These are phyloP conservation scores for Mungos mungo DNA, from an alignment of 2,113 vertebrate species.

Conservation along the genomic window DNA sequence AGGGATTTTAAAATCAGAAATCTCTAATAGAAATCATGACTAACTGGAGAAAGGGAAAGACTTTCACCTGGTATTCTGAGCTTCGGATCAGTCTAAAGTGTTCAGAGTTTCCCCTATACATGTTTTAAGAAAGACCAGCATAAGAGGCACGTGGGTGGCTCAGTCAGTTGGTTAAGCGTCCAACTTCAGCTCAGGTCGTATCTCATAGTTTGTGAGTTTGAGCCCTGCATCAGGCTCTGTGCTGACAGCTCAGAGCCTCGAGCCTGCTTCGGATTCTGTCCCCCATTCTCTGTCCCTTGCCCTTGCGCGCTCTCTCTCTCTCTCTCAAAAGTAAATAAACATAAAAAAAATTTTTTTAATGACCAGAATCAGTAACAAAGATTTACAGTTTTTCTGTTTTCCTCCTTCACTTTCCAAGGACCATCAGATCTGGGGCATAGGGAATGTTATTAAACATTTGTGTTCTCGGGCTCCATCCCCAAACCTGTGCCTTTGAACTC, in stretches of 20 bases:
- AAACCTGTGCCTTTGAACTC: neutral
- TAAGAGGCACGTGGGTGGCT: neutral
- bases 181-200: too few relatives aligned
- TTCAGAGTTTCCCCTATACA: neutral
- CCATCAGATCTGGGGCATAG: neutral
- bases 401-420: neutral
- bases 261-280: too few relatives aligned
- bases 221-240: too few relatives aligned
- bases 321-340: too few relatives aligned
- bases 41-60: neutral
- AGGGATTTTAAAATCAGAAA: constrained; percentile 19
- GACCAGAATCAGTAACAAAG: neutral
- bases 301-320: too few relatives aligned
- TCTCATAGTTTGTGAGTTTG: too few relatives aligned
- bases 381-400: neutral
- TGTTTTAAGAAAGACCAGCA: neutral
- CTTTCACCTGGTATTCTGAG: neutral
- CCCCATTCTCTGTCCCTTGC: too few relatives aligned
- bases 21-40: constrained; percentile 1
- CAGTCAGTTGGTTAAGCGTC: too few relatives aligned
- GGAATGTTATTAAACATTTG: neutral
- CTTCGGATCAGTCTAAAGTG: neutral
- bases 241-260: too few relatives aligned
- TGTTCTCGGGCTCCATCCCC: neutral
- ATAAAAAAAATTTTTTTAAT: too few relatives aligned